Conservation (phyloP, 2,113 vertebrate species). For the Thymallus thymallus region DNA sequence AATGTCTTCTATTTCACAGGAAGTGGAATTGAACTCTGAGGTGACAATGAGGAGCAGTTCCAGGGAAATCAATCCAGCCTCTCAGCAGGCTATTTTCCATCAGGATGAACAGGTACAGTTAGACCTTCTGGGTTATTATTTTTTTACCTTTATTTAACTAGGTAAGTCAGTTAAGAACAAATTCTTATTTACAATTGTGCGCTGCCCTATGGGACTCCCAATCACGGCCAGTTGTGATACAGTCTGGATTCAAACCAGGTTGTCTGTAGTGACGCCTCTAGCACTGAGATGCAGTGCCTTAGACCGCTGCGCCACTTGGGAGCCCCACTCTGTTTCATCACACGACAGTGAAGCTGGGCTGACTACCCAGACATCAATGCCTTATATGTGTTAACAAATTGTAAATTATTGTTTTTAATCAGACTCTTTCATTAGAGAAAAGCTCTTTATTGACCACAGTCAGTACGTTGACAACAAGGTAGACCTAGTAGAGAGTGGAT, state of each 20-base stretch:
- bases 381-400: neutral
- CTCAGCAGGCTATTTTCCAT: slow-evolving; percentile 67
- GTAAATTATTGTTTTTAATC: neutral
- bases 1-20: slow-evolving; percentile 66
- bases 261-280: too few species aligned
- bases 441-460: neutral
- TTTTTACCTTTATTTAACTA: too few species aligned
- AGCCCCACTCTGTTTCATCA: neutral
- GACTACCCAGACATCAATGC: slow-evolving; percentile 17
- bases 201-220: too few species aligned
- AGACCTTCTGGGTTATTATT: neutral
- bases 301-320: too few species aligned
- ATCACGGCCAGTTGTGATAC: too few species aligned
- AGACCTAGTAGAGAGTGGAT: neutral
- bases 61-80: slow-evolving; percentile 66
- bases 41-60: slow-evolving; percentile 61
- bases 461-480: neutral
- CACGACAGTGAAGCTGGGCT: neutral
- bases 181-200: too few species aligned
- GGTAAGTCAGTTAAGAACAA: too few species aligned
- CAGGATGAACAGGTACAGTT: slow-evolving; percentile 79
- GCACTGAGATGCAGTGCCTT: too few species aligned
- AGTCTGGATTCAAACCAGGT: too few species aligned
- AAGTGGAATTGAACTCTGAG: slow-evolving; percentile 69
- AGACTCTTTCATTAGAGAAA: neutral